A percentile compares a stretch with the other conserved stretches of the same genome.
These are phyloP conservation scores for Drosophila villosipedis DNA, from an alignment of 2,888 invertebrate species.

Conservation along the genomic window DNA sequence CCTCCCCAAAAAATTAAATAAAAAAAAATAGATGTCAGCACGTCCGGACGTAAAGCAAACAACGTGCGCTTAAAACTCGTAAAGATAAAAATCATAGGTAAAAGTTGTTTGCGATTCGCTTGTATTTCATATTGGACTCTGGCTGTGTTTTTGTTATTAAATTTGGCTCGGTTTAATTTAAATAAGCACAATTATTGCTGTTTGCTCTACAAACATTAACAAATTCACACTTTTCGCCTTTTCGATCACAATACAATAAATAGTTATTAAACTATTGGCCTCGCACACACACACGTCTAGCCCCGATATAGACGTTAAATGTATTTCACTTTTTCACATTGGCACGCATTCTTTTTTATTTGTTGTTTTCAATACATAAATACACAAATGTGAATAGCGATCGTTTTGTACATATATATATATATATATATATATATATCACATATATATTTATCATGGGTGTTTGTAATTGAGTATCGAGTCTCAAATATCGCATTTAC, in stretches of 20 bases:
- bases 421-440: background rate
- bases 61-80: slow-evolving; percentile 46
- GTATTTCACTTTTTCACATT: slow-evolving; percentile 61
- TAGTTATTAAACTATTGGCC: slow-evolving; percentile 41
- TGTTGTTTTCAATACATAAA: slow-evolving; percentile 18
- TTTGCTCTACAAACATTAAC: slow-evolving; percentile 36
- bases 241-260: slow-evolving; percentile 7
- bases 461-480: slow-evolving; percentile 37
- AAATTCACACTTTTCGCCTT: slow-evolving; percentile 40
- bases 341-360: slow-evolving; percentile 53
- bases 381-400: slow-evolving; percentile 22
- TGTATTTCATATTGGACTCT: slow-evolving; percentile 50
- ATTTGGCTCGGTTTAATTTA: slow-evolving; percentile 47
- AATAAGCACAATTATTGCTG: slow-evolving; percentile 29
- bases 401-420: slow-evolving; percentile 11
- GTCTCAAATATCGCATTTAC: slow-evolving; percentile 59
- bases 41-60: slow-evolving; percentile 52
- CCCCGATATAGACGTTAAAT: slow-evolving; percentile 6
- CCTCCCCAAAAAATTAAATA: slow-evolving; percentile 46
- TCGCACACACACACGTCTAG: slow-evolving; percentile 17
- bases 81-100: slow-evolving; percentile 71
- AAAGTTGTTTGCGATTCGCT: slow-evolving; percentile 77
- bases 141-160: slow-evolving; percentile 32
- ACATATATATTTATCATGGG: slow-evolving; percentile 21
- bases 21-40: slow-evolving; percentile 39